Percentiles rank a stretch among this genome's conserved stretches.
These are phyloP conservation scores for Apodemia duryi DNA, from an alignment of 2,888 invertebrate genomes.

Conservation along the genomic window DNA sequence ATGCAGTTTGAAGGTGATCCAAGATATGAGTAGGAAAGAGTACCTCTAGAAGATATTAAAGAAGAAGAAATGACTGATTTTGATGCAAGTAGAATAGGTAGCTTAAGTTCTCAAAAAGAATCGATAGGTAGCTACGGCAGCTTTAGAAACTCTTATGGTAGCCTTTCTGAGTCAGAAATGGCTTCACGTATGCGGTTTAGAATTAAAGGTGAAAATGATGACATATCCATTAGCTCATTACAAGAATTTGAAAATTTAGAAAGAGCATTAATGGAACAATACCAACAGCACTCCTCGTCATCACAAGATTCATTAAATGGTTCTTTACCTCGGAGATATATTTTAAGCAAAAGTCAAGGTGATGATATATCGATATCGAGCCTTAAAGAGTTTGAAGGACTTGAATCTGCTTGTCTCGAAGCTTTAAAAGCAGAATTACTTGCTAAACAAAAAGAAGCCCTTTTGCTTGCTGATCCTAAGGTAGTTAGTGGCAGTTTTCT, in stretches of 20 bases:
- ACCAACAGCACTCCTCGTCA: conserved; percentile 84
- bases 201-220: conserved; percentile 92
- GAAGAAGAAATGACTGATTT: conserved; percentile 94
- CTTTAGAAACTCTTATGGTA: conserved; percentile 92
- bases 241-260: conserved; percentile 97
- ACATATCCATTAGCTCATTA: conserved; percentile 93
- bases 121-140: conserved; percentile 89
- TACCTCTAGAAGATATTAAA: conserved; percentile 93
- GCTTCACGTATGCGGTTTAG: conserved; percentile 90
- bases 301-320: conserved; percentile 93
- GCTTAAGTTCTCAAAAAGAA: conserved; percentile 87
- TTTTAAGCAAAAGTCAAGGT: conserved; percentile 85
- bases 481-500: conserved; percentile 69
- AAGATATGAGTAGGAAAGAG: conserved; percentile 88
- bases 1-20: conserved; percentile 91
- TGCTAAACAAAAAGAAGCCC: conserved; percentile 91
- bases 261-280: conserved; percentile 89
- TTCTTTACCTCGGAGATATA: conserved; percentile 86
- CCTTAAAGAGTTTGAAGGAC: conserved; percentile 94
- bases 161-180: conserved; percentile 95
- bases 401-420: conserved; percentile 93
- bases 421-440: conserved; percentile 90
- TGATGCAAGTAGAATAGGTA: conserved; percentile 88
- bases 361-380: conserved; percentile 93
- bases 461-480: conserved; percentile 81